Conservation (phyloP, 1,140 invertebrate species). For the Thalassaphorura encarpata region DNA sequence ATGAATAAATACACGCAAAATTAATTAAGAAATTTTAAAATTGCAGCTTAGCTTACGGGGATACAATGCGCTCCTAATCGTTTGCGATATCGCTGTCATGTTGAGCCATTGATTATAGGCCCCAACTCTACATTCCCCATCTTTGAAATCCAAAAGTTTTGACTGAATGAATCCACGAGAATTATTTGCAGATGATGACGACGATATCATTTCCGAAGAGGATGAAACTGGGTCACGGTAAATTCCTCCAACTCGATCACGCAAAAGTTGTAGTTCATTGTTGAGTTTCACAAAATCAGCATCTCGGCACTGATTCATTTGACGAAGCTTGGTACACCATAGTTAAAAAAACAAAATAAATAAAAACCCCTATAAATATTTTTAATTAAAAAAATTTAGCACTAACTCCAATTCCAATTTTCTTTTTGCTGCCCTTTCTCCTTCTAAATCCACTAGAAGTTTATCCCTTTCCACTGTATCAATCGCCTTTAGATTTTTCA, state of each 20-base stretch:
- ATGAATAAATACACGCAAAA: too few species aligned
- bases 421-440: constrained; percentile 38
- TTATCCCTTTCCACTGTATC: constrained; percentile 56
- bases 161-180: not conserved
- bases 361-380: not conserved
- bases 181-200: not conserved
- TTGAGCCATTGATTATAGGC: constrained; percentile 51
- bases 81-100: constrained; percentile 59
- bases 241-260: constrained; percentile 10
- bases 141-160: constrained; percentile 25
- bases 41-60: constrained; percentile 26
- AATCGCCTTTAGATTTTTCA: constrained; percentile 48
- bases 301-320: not conserved
- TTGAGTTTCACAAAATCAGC: constrained; percentile 14
- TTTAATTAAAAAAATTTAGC: not conserved
- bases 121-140: constrained; percentile 65
- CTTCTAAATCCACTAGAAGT: constrained; percentile 44
- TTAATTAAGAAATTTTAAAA: too few species aligned
- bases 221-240: not conserved
- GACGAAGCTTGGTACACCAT: not conserved
- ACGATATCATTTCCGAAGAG: not conserved
- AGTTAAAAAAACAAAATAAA: not conserved
- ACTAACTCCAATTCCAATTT: constrained; percentile 41
- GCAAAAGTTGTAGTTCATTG: constrained; percentile 20
- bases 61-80: not conserved